Base-by-base conservation (phyloP, 1,140 invertebrate species). In the Leptopilina boulardi region DNA sequence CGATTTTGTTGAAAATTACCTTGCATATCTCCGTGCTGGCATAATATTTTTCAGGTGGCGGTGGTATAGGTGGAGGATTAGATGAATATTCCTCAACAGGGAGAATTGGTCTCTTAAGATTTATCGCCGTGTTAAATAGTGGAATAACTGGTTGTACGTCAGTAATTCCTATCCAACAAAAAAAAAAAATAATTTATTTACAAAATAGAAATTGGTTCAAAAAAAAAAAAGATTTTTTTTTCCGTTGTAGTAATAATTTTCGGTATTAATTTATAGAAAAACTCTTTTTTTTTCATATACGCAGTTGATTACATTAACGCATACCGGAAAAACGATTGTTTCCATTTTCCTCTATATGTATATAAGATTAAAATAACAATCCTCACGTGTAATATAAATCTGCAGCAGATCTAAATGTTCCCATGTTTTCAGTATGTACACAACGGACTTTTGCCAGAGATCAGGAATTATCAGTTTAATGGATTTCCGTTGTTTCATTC, bases 11-110 rank as follows among this genome's bases (percentile, higher is more conserved):
- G n/a, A n/a, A n/a, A n/a, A n/a, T 87, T 87, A 94, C 93, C 92
- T 93, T 92, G 76, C 92, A 91, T 83, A 94, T 93, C 86, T 95
- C 94, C 21, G 92, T 93, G 73, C 94, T 93, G 70, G 94, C 94
- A 87, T 96, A 96, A 87, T 96, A 95, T 79, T 94, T 94, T 87
- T 96, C 94, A 75, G 95, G 93, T 34, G 94, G 94, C 42, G 94
- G 94, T 54, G 94, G 94, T 74, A 94, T 93, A 73, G 94, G 93
- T 0, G 93, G 93, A 71, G 94, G 93, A 90, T 93, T 92, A 81
- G 93, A 92, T 83, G 94, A 91, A 86, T 94, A 93, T 85, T 93
- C 93, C 85, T 94, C 92, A 78, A 92, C 85, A 72, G 92, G 91
- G 80, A 91, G 87, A 85, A 91, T 91, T 78, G 91, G 88, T 71